Evolutionary conservation across 2,888 invertebrate genomes (phyloP).

Genomic region (Melinaea menophilus): DNA sequence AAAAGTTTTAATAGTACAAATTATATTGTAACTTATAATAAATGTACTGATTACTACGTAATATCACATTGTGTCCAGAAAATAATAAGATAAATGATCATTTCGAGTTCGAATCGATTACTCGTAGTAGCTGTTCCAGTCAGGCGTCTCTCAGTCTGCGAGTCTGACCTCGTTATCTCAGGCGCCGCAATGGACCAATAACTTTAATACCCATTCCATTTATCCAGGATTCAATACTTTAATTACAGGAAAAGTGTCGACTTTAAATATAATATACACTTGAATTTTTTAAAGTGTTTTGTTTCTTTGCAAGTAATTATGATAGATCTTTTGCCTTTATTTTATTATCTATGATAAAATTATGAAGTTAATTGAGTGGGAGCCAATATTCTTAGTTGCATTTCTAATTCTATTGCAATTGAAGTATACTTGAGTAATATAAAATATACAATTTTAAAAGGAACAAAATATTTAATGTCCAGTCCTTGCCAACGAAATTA

Average conservation of each 20-base stretch:
- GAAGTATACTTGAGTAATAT: not conserved
- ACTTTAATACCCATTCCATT: slow-evolving; percentile 21
- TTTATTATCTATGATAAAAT: too few relatives aligned
- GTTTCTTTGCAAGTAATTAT: too few relatives aligned
- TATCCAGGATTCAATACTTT: slow-evolving; percentile 28
- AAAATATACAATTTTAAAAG: not conserved
- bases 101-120: slow-evolving; percentile 26
- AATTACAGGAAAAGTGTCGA: slow-evolving; percentile 26
- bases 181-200: slow-evolving; percentile 43
- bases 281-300: too few relatives aligned
- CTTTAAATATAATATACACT: not conserved
- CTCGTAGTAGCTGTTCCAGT: slow-evolving; percentile 30
- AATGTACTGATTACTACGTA: not conserved
- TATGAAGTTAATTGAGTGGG: too few relatives aligned
- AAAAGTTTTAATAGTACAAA: too few relatives aligned
- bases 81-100: not conserved
- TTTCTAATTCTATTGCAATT: not conserved
- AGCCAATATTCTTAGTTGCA: not conserved
- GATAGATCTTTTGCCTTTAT: too few relatives aligned
- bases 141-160: slow-evolving; percentile 53
- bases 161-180: slow-evolving; percentile 56
- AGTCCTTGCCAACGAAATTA: slow-evolving; percentile 17
- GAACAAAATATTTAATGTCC: not conserved
- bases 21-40: too few relatives aligned
- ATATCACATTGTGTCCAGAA: not conserved